Percentiles rank a stretch among this genome's conserved stretches.
Conservation (phyloP, 2,797 vertebrate species). For the Rhincodon typus region DNA sequence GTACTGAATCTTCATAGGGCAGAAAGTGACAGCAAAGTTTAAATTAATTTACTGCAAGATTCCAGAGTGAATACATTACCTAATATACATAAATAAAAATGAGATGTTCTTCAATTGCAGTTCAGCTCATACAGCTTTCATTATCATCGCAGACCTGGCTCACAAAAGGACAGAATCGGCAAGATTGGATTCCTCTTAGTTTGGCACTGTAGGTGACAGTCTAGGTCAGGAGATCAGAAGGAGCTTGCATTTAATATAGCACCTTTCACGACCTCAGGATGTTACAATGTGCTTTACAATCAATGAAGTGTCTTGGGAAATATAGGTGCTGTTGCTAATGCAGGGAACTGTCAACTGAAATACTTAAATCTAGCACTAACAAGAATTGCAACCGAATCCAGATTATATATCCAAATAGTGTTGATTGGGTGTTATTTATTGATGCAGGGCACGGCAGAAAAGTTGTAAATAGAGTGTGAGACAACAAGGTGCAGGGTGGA, state of each 20-base stretch:
- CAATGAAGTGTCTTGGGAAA: not conserved
- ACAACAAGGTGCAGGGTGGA: too few relatives aligned
- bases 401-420: not conserved
- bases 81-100: not conserved
- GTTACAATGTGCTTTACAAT: not conserved
- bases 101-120: not conserved
- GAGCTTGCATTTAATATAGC: not conserved
- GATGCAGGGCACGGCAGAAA: not conserved
- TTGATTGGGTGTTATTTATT: not conserved
- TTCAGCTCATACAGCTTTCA: not conserved
- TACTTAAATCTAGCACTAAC: not conserved
- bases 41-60: slow-evolving; percentile 19
- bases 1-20: not conserved
- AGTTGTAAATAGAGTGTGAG: too few relatives aligned
- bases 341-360: not conserved
- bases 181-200: not conserved
- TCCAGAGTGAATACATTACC: not conserved
- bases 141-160: not conserved
- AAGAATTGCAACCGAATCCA: not conserved
- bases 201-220: not conserved
- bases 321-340: not conserved
- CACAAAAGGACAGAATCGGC: not conserved
- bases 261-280: not conserved
- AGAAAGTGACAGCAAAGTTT: slow-evolving; percentile 28
- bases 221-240: not conserved